Evolutionary conservation across 2,888 invertebrate genomes (phyloP).

Genomic region (Mythimna pallens): DNA sequence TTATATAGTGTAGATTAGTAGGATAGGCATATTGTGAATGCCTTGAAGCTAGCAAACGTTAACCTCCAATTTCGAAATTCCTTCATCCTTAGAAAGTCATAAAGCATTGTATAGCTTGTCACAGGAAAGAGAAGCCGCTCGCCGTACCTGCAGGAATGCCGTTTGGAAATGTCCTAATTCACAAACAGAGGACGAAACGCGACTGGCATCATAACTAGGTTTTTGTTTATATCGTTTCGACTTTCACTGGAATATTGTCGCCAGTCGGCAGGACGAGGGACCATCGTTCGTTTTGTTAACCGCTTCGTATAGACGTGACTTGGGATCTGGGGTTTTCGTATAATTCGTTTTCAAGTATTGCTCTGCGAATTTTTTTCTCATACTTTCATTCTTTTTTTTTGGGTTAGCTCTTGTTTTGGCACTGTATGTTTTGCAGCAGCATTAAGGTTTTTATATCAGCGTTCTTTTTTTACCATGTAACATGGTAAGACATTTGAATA

Average conservation of each 20-base stretch:
- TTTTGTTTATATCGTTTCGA: conserved; percentile 70
- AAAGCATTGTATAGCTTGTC: conserved; percentile 21
- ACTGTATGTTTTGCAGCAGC: background rate
- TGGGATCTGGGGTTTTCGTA: conserved; percentile 46
- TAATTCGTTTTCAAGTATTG: conserved; percentile 9
- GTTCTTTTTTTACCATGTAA: background rate
- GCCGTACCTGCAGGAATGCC: conserved; percentile 67
- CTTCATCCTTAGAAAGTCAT: conserved; percentile 24
- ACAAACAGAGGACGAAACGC: conserved; percentile 64
- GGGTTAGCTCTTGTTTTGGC: background rate
- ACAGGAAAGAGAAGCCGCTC: conserved; percentile 68
- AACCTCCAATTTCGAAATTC: conserved; percentile 2
- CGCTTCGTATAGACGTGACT: conserved; percentile 64
- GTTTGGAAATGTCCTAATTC: conserved; percentile 71
- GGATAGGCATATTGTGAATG: no score
- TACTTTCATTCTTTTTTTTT: background rate
- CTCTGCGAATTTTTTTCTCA: background rate
- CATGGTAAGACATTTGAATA: no score
- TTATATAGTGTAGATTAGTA: no score
- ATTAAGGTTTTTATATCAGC: background rate
- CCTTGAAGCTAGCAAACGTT: background rate
- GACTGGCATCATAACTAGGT: conserved; percentile 66
- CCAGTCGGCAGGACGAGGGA: conserved; percentile 64
- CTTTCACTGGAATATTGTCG: conserved; percentile 71
- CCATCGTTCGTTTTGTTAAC: conserved; percentile 63